Percentiles rank a stretch among this genome's conserved stretches.
Evolutionary conservation across 2,888 invertebrate genomes (phyloP).

Genomic region (Hypomecis punctinalis): DNA sequence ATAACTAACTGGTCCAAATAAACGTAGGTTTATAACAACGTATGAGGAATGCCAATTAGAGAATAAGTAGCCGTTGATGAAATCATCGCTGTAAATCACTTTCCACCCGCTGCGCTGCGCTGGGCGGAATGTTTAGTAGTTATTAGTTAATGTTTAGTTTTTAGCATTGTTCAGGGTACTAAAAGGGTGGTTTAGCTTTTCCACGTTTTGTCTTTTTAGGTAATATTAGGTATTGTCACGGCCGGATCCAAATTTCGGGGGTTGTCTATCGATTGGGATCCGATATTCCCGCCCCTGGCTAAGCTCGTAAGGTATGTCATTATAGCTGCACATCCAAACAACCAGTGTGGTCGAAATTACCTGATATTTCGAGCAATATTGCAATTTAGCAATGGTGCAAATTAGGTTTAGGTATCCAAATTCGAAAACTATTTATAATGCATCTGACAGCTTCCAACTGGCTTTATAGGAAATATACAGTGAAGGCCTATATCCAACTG

Average conservation of each 20-base stretch:
- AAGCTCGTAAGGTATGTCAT: background rate
- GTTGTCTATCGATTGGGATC: too few species aligned
- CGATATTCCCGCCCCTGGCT: too few species aligned
- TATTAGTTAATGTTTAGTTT: constrained; percentile 4
- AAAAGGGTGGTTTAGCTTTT: constrained; percentile 1
- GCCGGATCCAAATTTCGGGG: too few species aligned
- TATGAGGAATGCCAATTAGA: constrained; percentile 49
- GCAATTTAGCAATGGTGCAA: too few species aligned
- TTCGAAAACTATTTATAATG: too few species aligned
- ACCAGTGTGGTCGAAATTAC: background rate
- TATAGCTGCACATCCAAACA: background rate
- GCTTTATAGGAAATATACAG: too few species aligned
- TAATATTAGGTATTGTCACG: background rate
- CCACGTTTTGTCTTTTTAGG: background rate
- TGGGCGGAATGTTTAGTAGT: constrained; percentile 10
- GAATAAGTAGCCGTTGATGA: constrained; percentile 44
- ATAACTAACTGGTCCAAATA: constrained; percentile 65
- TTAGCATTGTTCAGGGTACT: background rate
- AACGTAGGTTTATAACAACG: constrained; percentile 51
- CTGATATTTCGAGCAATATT: background rate
- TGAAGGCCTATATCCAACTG: too few species aligned
- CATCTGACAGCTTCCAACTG: too few species aligned
- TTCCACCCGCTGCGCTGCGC: constrained; percentile 5
- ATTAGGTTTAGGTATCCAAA: too few species aligned
- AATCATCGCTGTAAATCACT: constrained; percentile 44